These are phyloP conservation scores for Chamaea fasciata DNA, from an alignment of 2,113 vertebrate genomes.

Conservation along the genomic window DNA sequence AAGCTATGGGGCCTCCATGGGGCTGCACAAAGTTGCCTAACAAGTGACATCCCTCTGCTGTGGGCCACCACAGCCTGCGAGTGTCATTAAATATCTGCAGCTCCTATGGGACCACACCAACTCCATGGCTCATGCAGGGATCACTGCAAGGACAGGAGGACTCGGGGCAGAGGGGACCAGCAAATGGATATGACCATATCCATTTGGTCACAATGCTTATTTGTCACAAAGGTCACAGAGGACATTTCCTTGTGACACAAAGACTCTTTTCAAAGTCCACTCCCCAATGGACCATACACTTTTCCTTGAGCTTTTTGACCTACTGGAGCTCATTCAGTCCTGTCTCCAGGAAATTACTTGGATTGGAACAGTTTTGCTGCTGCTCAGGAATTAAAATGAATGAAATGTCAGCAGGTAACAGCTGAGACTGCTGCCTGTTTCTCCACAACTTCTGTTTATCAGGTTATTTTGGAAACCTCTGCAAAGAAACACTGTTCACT, in stretches of 20 bases:
- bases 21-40: not conserved
- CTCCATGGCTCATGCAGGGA: fast-evolving
- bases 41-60: not conserved
- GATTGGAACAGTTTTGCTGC: not conserved
- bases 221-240: no score
- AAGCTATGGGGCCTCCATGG: not conserved
- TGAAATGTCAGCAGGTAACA: not conserved
- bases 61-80: not conserved
- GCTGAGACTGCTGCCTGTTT: not conserved
- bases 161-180: not conserved
- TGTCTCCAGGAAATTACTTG: not conserved
- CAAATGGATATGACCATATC: fast-evolving
- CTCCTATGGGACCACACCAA: not conserved
- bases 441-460: not conserved
- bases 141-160: not conserved
- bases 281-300: not conserved
- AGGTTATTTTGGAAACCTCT: not conserved
- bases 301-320: not conserved
- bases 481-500: not conserved
- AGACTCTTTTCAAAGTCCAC: not conserved
- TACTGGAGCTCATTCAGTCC: not conserved
- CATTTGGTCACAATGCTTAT: not conserved
- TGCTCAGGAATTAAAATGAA: constrained; percentile 12
- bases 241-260: not conserved
- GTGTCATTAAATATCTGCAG: not conserved